Percentiles rank a stretch among this genome's conserved stretches.
These are phyloP conservation scores for Scyliorhinus canicula DNA, from an alignment of 2,797 vertebrate genomes.

Conservation along the genomic window DNA sequence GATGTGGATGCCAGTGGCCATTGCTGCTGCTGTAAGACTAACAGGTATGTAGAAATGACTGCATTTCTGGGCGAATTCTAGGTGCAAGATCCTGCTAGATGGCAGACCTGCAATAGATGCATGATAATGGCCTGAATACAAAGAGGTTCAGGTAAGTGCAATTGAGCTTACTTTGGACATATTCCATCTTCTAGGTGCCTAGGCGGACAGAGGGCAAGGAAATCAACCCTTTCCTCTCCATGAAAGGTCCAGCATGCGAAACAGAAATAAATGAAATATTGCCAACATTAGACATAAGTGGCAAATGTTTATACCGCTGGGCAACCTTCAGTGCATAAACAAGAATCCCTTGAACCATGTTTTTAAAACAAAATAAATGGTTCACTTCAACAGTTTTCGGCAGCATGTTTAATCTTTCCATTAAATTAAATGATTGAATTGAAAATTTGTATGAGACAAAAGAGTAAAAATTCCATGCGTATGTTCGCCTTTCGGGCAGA, in stretches of 20 bases:
- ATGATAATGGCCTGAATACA: background rate
- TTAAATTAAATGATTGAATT: background rate
- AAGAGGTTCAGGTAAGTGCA: background rate
- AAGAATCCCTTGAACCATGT: background rate
- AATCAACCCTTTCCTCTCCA: background rate
- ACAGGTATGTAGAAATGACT: background rate
- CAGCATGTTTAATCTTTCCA: background rate
- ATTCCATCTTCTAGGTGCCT: background rate
- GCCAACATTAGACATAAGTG: background rate
- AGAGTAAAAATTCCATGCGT: background rate
- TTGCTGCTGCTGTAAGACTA: background rate
- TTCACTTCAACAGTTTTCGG: background rate
- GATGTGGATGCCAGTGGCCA: background rate
- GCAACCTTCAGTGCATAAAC: background rate
- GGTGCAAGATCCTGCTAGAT: background rate
- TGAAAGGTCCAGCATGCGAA: background rate
- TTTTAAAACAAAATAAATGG: background rate
- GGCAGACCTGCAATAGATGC: background rate
- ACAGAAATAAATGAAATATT: background rate
- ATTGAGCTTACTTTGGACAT: background rate
- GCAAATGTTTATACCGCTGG: background rate
- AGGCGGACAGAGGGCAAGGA: background rate
- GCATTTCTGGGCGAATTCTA: background rate
- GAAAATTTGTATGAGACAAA: background rate
- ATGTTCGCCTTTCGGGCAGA: background rate